A percentile compares a stretch with the other conserved stretches of the same genome.
These are phyloP conservation scores for Oasisia sp. DNA, from an alignment of 2,888 invertebrate species.

Conservation along the genomic window DNA sequence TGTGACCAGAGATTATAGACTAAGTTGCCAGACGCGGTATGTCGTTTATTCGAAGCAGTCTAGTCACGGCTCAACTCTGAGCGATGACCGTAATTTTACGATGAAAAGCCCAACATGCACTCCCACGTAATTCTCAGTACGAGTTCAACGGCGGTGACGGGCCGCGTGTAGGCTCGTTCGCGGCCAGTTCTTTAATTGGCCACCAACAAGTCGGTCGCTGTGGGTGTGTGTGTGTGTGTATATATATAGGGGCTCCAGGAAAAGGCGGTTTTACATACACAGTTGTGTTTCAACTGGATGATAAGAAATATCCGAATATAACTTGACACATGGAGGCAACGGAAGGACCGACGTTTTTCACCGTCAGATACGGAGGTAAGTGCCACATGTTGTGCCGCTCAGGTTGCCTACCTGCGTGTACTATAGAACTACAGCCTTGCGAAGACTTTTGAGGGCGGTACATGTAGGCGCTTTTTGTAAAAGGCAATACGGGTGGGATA, in stretches of 20 bases:
- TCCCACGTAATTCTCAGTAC: neutral
- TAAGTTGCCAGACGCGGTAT: neutral
- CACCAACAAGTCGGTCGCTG: neutral
- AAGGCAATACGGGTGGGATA: too few relatives aligned
- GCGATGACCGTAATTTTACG: neutral
- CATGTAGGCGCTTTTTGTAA: too few relatives aligned
- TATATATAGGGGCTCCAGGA: neutral
- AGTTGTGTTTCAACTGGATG: neutral
- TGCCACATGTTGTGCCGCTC: neutral
- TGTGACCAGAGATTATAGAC: neutral
- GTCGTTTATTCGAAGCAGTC: neutral
- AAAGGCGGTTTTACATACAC: neutral
- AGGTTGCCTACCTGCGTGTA: too few relatives aligned
- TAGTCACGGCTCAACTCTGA: neutral
- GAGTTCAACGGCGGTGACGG: neutral
- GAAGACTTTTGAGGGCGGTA: too few relatives aligned
- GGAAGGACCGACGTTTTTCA: neutral
- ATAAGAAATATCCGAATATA: neutral
- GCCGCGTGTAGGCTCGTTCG: neutral
- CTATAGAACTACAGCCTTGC: too few relatives aligned
- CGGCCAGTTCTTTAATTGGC: neutral
- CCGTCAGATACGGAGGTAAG: conserved; percentile 10
- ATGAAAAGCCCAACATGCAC: neutral
- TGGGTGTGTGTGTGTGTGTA: neutral
- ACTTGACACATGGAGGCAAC: neutral